Percentiles rank a stretch among this genome's conserved stretches.
Conservation (phyloP, 2,113 vertebrate genomes). For the Xiphophorus couchianus region DNA sequence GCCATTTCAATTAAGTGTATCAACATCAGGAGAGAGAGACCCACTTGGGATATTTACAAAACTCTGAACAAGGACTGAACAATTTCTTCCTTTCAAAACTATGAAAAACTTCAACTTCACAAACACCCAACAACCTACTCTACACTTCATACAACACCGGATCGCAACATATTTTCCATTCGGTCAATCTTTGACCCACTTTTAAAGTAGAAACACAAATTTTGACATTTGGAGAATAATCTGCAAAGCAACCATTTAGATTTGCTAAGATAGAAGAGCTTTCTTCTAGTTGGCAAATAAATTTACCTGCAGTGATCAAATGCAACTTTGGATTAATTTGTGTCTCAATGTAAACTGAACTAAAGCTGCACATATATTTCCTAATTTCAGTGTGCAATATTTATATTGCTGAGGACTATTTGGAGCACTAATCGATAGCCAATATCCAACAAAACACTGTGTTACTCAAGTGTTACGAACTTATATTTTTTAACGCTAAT, state of each 20-base stretch:
- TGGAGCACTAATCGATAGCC: too few relatives aligned
- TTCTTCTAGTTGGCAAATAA: too few relatives aligned
- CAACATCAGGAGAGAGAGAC: slow-evolving; percentile 49
- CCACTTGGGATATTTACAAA: slow-evolving; percentile 34
- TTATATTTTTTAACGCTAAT: too few relatives aligned
- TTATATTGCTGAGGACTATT: too few relatives aligned
- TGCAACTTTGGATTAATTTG: not conserved
- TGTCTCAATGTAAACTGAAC: not conserved
- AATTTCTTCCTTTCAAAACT: slow-evolving; percentile 24
- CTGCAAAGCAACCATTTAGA: not conserved
- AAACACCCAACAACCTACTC: slow-evolving; percentile 1
- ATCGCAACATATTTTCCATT: not conserved
- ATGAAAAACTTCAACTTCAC: not conserved
- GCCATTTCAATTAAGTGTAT: slow-evolving; percentile 69
- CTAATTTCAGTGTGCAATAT: too few relatives aligned
- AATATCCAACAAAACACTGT: too few relatives aligned
- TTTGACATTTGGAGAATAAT: not conserved
- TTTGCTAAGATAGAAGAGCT: too few relatives aligned
- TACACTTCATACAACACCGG: slow-evolving; percentile 16
- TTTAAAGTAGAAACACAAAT: not conserved
- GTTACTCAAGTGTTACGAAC: too few relatives aligned
- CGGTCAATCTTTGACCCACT: not conserved
- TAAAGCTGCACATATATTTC: too few relatives aligned
- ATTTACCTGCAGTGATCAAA: too few relatives aligned
- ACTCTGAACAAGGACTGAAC: not conserved